Percentiles rank a stretch among this genome's conserved stretches.
Evolutionary conservation across 2,797 vertebrate genomes (phyloP).

Genomic region (Diplodus puntazzo): DNA sequence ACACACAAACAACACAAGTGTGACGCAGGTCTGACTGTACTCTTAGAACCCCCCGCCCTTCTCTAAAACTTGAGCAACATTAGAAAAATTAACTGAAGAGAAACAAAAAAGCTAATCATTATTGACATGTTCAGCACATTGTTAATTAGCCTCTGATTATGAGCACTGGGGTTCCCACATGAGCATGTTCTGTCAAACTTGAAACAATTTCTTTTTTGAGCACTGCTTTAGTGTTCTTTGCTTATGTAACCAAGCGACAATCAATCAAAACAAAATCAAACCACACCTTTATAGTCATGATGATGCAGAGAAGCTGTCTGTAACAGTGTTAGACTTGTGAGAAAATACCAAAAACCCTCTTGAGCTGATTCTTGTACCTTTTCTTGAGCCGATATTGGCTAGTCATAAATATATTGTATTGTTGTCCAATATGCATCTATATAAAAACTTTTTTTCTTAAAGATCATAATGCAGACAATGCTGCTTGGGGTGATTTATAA

Average conservation of each 20-base stretch:
- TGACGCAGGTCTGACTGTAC: slow-evolving; percentile 5
- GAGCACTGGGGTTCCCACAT: no score
- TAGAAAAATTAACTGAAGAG: not conserved
- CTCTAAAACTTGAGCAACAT: not conserved
- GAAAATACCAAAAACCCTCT: not conserved
- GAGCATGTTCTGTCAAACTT: not conserved
- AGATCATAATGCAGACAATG: no score
- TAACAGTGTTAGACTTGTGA: not conserved
- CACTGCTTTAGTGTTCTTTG: not conserved
- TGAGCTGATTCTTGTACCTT: not conserved
- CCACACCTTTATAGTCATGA: not conserved
- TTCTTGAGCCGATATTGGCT: no score
- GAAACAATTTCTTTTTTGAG: not conserved
- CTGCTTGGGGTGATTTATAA: no score
- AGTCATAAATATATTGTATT: no score
- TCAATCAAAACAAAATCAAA: slow-evolving; percentile 2
- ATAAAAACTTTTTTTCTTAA: no score
- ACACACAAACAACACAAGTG: slow-evolving; percentile 18
- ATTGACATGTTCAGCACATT: not conserved
- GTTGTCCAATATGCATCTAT: no score
- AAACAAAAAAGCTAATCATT: not conserved
- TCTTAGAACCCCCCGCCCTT: not conserved
- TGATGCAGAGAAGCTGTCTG: not conserved
- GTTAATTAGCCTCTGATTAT: not conserved
- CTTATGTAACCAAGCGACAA: not conserved